Evolutionary conservation across 1,140 invertebrate genomes (phyloP).

Genomic region (Drosophila nikananu): DNA sequence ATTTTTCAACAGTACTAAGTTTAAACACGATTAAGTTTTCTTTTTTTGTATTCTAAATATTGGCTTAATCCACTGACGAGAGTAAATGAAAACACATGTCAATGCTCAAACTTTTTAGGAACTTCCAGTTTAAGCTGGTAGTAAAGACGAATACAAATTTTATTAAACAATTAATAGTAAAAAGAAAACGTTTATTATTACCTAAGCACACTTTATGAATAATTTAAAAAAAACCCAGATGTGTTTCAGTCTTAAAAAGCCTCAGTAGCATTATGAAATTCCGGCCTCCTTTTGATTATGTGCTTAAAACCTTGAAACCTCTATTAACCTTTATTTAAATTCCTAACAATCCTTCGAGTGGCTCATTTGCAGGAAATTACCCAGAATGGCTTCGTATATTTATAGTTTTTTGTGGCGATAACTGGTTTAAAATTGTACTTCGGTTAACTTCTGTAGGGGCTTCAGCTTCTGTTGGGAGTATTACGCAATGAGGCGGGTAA

Average conservation of each 20-base stretch:
- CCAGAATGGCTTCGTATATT: neutral
- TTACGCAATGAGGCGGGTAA: slow-evolving; percentile 63
- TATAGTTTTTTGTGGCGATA: slow-evolving; percentile 21
- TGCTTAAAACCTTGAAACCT: neutral
- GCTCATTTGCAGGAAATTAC: neutral
- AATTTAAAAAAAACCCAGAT: slow-evolving; percentile 5
- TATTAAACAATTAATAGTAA: neutral
- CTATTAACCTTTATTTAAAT: neutral
- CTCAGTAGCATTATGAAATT: too few species aligned
- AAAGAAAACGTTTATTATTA: neutral
- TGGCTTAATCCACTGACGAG: slow-evolving; percentile 5
- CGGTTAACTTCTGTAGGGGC: slow-evolving; percentile 21
- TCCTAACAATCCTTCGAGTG: neutral
- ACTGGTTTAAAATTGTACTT: slow-evolving; percentile 31
- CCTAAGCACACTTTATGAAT: too few species aligned
- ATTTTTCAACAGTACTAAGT: neutral
- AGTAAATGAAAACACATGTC: slow-evolving; percentile 19
- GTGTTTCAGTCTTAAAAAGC: neutral
- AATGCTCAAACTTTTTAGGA: neutral
- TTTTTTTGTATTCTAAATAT: slow-evolving; percentile 5
- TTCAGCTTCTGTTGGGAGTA: slow-evolving; percentile 25
- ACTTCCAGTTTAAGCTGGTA: slow-evolving; percentile 15
- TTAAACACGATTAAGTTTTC: neutral
- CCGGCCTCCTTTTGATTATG: too few species aligned
- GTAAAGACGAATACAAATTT: neutral